phyloP scores from a whole-genome alignment of 2,888 invertebrate genomes.

The Gymnoscelis rufifasciata region DNA sequence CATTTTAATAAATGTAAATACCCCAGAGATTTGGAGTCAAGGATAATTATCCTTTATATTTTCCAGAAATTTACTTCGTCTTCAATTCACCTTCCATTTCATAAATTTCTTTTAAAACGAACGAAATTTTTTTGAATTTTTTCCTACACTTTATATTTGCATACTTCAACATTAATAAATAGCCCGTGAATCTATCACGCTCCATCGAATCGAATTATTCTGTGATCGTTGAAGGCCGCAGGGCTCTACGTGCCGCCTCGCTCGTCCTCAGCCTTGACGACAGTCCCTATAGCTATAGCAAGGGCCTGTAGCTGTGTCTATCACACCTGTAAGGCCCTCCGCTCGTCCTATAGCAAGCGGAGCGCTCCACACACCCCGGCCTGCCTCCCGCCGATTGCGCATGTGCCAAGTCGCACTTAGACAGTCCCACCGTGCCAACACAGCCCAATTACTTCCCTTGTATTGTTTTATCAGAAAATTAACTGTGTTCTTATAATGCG shows the following conservation, averaged over 20 bases:
- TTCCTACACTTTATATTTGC: not conserved
- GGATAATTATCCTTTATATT: no score
- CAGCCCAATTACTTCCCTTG: conserved; percentile 54
- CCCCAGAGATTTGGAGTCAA: no score
- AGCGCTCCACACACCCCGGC: conserved; percentile 60
- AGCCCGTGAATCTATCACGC: conserved; percentile 4
- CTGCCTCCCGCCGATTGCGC: conserved; percentile 61
- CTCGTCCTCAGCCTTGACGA: conserved; percentile 59
- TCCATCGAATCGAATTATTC: conserved; percentile 20
- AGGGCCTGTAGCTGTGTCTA: conserved; percentile 25
- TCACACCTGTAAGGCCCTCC: conserved; percentile 34
- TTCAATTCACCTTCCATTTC: no score
- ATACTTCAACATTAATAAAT: not conserved
- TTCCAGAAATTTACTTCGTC: no score
- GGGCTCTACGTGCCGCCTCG: conserved; percentile 43
- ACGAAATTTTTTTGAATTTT: no score
- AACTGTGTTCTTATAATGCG: conserved; percentile 34
- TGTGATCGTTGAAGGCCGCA: conserved; percentile 31
- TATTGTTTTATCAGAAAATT: conserved; percentile 36
- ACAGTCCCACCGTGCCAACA: conserved; percentile 62
- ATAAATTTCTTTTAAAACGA: no score
- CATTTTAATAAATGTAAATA: no score
- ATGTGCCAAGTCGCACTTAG: conserved; percentile 49
- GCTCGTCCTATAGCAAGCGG: conserved; percentile 62
- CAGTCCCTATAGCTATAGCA: conserved; percentile 28